These are phyloP conservation scores for Chamaea fasciata DNA, from an alignment of 2,113 vertebrate genomes.

Conservation along the genomic window DNA sequence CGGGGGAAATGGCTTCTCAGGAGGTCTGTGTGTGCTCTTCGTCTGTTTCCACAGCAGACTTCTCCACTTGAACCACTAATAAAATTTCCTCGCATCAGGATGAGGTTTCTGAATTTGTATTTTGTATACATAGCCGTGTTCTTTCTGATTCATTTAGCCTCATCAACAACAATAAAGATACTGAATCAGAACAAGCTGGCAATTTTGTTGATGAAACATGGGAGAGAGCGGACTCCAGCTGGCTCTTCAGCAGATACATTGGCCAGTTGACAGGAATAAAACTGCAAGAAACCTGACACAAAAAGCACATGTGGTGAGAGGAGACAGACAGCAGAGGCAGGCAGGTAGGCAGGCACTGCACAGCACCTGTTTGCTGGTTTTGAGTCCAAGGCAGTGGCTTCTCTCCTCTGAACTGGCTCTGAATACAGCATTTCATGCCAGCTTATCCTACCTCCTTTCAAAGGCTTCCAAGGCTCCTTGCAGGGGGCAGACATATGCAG, in stretches of 20 bases:
- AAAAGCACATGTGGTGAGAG: not conserved
- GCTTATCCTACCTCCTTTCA: conserved; percentile 20
- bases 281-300: conserved; percentile 4
- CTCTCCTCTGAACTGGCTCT: not conserved
- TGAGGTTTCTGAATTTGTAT: conserved; percentile 1
- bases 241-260: not conserved
- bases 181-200: conserved; percentile 57
- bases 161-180: conserved; percentile 56
- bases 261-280: conserved; percentile 38
- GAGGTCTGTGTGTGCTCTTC: not conserved
- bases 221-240: conserved; percentile 40
- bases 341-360: conserved; percentile 42
- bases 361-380: not conserved
- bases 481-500: conserved; percentile 25
- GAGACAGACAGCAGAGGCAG: conserved; percentile 27
- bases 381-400: not conserved
- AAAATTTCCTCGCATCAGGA: not conserved
- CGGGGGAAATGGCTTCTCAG: not conserved
- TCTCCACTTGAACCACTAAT: not conserved
- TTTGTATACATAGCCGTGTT: conserved; percentile 38
- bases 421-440: not conserved
- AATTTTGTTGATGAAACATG: conserved; percentile 57
- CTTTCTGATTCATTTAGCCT: conserved; percentile 53
- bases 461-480: not conserved
- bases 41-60: not conserved